Conservation (phyloP, 2,888 invertebrate genomes). For the Serrognathus titanus region DNA sequence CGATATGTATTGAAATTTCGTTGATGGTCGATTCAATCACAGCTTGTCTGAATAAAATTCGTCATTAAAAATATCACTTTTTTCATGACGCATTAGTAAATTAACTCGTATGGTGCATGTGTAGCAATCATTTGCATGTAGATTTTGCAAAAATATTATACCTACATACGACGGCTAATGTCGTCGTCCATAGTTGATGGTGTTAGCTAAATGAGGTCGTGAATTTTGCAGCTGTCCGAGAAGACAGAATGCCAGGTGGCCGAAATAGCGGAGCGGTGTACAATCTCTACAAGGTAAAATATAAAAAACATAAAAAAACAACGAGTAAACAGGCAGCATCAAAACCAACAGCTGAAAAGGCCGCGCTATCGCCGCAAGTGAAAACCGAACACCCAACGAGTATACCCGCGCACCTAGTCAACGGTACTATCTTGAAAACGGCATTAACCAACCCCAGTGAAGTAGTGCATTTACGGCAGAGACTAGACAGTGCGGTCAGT, state of each 20-base stretch:
- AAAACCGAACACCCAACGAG: constrained; percentile 28
- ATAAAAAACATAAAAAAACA: constrained; percentile 94
- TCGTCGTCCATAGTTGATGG: too few species aligned
- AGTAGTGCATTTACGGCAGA: constrained; percentile 83
- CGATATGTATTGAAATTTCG: too few species aligned
- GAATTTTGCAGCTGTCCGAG: constrained; percentile 78
- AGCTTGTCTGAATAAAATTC: too few species aligned
- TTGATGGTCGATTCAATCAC: too few species aligned
- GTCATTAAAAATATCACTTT: too few species aligned
- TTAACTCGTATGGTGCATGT: too few species aligned
- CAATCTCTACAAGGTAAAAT: constrained; percentile 98
- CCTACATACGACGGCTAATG: too few species aligned
- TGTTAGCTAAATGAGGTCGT: too few species aligned
- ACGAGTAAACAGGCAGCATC: constrained; percentile 52
- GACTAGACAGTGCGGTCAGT: constrained; percentile 83
- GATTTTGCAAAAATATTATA: too few species aligned
- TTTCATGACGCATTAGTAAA: too few species aligned
- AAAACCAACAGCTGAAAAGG: constrained; percentile 44
- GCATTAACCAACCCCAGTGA: constrained; percentile 93
- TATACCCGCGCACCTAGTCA: constrained; percentile 74
- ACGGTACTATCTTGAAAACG: constrained; percentile 90
- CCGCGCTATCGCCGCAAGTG: constrained; percentile 43
- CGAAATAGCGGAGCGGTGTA: constrained; percentile 98
- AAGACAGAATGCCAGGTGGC: constrained; percentile 99
- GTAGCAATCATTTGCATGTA: too few species aligned